Evolutionary conservation across 2,888 invertebrate genomes (phyloP).

Genomic region (Phengaris arion): DNA sequence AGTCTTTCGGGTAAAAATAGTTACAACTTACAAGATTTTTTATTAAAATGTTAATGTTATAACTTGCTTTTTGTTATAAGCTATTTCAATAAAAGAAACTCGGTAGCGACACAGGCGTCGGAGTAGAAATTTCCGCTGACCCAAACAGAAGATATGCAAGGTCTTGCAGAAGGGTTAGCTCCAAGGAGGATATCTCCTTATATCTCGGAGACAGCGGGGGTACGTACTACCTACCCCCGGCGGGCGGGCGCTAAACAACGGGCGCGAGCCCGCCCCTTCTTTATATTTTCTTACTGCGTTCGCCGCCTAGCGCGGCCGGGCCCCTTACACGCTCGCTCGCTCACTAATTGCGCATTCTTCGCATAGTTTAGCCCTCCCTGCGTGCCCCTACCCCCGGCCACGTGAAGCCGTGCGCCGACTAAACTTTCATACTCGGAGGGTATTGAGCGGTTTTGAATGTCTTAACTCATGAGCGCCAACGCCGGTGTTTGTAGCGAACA

Average conservation of each 20-base stretch:
- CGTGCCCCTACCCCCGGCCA: conserved; percentile 79
- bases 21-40: no score
- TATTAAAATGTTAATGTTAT: no score
- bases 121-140: conserved; percentile 75
- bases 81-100: conserved; percentile 56
- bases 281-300: conserved; percentile 85
- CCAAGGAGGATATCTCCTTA: conserved; percentile 47
- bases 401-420: conserved; percentile 78
- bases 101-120: conserved; percentile 59
- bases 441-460: conserved; percentile 81
- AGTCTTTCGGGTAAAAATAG: no score
- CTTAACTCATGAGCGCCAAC: conserved; percentile 76
- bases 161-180: conserved; percentile 74
- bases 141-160: conserved; percentile 75
- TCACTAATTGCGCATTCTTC: conserved; percentile 98
- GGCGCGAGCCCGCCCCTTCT: conserved; percentile 81
- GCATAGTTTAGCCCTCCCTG: conserved; percentile 93
- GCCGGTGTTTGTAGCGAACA: conserved; percentile 53
- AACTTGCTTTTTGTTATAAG: conserved; percentile 6
- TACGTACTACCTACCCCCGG: conserved; percentile 59
- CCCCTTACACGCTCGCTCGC: conserved; percentile 85
- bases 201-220: conserved; percentile 76
- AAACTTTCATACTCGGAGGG: conserved; percentile 78
- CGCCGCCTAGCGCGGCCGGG: conserved; percentile 80
- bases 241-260: conserved; percentile 79